Evolutionary conservation across 2,888 invertebrate genomes (phyloP).

Genomic region (Atrina japonica): DNA sequence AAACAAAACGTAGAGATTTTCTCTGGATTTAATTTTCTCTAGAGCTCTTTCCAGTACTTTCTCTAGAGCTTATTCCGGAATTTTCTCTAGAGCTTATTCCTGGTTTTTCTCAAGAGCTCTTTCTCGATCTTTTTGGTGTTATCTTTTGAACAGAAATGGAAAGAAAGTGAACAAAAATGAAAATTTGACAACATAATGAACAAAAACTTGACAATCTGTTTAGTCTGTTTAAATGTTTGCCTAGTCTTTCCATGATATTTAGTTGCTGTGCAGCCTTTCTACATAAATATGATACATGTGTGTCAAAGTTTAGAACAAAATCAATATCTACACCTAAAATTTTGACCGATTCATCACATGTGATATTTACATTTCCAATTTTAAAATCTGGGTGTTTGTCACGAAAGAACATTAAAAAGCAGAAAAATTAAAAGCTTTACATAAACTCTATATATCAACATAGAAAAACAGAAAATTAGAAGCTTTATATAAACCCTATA

Average conservation of each 20-base stretch:
- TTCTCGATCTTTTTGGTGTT: slow-evolving; percentile 25
- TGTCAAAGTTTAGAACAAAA: slow-evolving; percentile 20
- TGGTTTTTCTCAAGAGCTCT: too few species aligned
- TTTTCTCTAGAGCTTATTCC: too few species aligned
- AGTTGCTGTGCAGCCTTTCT: slow-evolving; percentile 29
- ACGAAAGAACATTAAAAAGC: too few species aligned
- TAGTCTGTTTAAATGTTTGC: slow-evolving; percentile 14
- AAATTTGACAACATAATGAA: slow-evolving; percentile 36
- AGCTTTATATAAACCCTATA: too few species aligned
- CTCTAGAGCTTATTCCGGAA: too few species aligned
- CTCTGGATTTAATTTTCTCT: too few species aligned
- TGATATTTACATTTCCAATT: slow-evolving; percentile 4
- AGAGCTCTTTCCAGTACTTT: too few species aligned
- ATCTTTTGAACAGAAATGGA: slow-evolving; percentile 21
- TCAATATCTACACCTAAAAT: slow-evolving; percentile 31
- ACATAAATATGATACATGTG: slow-evolving; percentile 25
- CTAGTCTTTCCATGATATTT: slow-evolving; percentile 26
- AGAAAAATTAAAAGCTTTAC: too few species aligned
- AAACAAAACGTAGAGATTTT: slow-evolving; percentile 33
- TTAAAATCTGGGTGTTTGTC: not conserved
- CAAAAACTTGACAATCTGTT: slow-evolving; percentile 20
- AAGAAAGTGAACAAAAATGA: slow-evolving; percentile 31
- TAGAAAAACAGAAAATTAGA: too few species aligned
- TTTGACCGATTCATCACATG: slow-evolving; percentile 25
- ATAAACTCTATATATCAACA: too few species aligned